phyloP scores from a whole-genome alignment of 2,797 vertebrate genomes.

The Pteropus rufus region DNA sequence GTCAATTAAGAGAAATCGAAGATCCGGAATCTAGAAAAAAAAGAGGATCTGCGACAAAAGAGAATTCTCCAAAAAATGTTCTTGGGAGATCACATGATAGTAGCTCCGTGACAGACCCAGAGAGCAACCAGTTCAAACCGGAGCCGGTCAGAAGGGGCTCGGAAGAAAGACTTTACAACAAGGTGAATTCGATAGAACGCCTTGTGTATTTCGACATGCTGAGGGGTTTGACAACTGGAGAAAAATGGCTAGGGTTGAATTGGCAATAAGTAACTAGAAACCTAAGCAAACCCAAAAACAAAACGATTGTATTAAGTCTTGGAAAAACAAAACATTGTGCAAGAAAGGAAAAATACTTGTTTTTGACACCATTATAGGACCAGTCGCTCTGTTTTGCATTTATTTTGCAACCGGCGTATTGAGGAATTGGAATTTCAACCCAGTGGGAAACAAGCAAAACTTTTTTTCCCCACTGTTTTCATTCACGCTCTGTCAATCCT shows the following conservation, averaged over 20 bases:
- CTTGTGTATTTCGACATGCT: background rate
- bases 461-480: background rate
- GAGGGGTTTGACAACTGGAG: background rate
- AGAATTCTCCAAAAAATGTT: background rate
- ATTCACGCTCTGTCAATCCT: constrained; percentile 40
- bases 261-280: constrained; percentile 13
- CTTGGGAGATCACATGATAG: background rate
- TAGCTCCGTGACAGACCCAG: background rate
- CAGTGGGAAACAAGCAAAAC: constrained; percentile 33
- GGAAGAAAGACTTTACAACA: background rate
- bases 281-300: background rate
- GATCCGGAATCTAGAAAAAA: background rate
- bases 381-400: constrained; percentile 19
- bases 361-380: background rate
- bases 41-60: background rate
- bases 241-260: background rate
- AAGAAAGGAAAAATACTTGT: constrained; percentile 11
- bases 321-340: constrained; percentile 32
- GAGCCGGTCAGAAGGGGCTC: background rate
- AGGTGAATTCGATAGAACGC: background rate
- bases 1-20: background rate
- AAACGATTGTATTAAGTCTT: background rate
- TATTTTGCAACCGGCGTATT: background rate
- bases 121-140: background rate
- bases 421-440: constrained; percentile 35